phyloP scores from a whole-genome alignment of 2,797 vertebrate genomes.

The Chromis chromis region DNA sequence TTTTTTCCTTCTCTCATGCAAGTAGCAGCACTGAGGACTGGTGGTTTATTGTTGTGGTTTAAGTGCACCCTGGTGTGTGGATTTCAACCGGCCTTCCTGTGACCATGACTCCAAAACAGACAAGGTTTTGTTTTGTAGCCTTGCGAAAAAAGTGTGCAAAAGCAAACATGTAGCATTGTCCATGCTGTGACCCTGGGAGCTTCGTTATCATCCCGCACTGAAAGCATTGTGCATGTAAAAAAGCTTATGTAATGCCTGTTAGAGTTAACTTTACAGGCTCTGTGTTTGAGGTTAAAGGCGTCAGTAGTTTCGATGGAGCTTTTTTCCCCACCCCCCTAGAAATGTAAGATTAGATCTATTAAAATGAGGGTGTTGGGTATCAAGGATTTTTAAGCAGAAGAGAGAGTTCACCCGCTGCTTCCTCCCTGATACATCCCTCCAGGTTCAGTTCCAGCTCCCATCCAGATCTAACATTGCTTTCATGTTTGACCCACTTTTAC shows the following conservation, averaged over 20 bases:
- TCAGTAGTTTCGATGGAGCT: not conserved
- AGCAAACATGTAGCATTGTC: slow-evolving; percentile 33
- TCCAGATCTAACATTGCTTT: slow-evolving; percentile 70
- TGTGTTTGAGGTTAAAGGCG: slow-evolving; percentile 16
- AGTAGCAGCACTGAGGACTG: not conserved
- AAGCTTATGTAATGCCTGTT: not conserved
- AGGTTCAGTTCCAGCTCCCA: slow-evolving; percentile 51
- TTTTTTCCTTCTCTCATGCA: slow-evolving; percentile 10
- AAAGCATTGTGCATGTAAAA: not conserved
- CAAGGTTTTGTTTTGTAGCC: slow-evolving; percentile 53
- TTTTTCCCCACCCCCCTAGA: not conserved
- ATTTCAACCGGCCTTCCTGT: slow-evolving; percentile 4
- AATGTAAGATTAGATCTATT: slow-evolving; percentile 36
- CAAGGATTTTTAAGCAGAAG: slow-evolving; percentile 18
- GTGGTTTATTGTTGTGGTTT: slow-evolving; percentile 22
- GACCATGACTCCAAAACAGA: slow-evolving; percentile 35
- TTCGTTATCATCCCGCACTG: slow-evolving; percentile 18
- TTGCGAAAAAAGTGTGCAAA: slow-evolving; percentile 45
- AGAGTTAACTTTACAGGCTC: slow-evolving; percentile 13
- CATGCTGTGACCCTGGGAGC: not conserved
- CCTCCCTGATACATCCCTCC: slow-evolving; percentile 22
- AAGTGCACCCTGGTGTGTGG: slow-evolving; percentile 23
- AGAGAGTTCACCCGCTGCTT: slow-evolving; percentile 23
- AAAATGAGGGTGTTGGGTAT: slow-evolving; percentile 4
- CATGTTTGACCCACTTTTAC: slow-evolving; percentile 79